Base-by-base conservation (phyloP, 2,888 invertebrate genomes). In the Uloborus plumipes region DNA sequence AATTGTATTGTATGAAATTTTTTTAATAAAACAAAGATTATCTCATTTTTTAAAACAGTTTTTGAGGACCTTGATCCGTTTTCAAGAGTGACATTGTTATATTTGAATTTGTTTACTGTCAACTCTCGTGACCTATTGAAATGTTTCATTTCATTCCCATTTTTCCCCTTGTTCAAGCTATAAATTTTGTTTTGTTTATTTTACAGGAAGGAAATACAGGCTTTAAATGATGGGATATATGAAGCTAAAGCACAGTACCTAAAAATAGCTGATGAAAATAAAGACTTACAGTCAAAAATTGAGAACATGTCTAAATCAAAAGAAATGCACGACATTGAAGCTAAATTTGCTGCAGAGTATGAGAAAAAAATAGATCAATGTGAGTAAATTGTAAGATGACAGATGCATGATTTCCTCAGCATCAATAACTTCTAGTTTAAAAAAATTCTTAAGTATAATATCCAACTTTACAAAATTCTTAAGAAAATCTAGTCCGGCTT, bases 301-400 rank as follows among this genome's bases (percentile, higher is more conserved):
- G 74, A 74, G n/a, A 39, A 64, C 11, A 74, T 74, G 11, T 51
- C 64, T 39, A 55, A 62, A 61, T 58, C 70, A 7, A 81, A 74
- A 64, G 74, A 81, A n/a, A 55, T 64, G 51, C 58, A 55, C 51
- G 80, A 74, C 51, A 70, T 81, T 64, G 80, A 81, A 70, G 59
- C 62, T 11, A 62, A 74, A 31, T 7, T 81, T 13, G 47, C 31
- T 4, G n/a, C 15, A 11, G 74, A 69, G 20, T 81, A 81, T 70
- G 80, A 81, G 22, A 50, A 49, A 11, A 74, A 81, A 50, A 51
- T 81, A n/a, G 50, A 31, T 9, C 16, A 65, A 64, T 47, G 80
- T 81, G 70, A 61, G 49, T 55, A 31, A 26, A 26, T 50, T 6
- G 7, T 59, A 39, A 11, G 39, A 39, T 39, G 11, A 39, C 39